These are phyloP conservation scores for Mesoclemmys tuberculata DNA, from an alignment of 2,113 vertebrate species.

Conservation along the genomic window DNA sequence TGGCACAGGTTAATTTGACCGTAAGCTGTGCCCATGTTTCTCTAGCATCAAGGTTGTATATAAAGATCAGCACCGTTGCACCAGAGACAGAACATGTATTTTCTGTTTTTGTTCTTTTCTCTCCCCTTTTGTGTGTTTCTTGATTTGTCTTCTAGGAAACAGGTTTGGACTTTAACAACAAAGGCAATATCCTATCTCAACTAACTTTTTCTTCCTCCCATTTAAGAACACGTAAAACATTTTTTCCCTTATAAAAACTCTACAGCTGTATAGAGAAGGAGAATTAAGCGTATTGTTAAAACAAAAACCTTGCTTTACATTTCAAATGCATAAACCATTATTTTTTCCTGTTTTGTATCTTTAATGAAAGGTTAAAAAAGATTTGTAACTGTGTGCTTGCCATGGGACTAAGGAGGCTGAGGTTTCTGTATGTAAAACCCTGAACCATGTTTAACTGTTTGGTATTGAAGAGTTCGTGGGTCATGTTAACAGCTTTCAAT, in stretches of 20 bases:
- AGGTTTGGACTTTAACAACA: background rate
- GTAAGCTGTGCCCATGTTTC: too few relatives aligned
- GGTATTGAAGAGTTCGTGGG: background rate
- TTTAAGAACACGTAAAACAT: background rate
- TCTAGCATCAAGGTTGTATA: too few relatives aligned
- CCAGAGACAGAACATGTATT: too few relatives aligned
- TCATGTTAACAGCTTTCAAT: background rate
- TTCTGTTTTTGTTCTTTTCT: too few relatives aligned
- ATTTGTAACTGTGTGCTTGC: background rate
- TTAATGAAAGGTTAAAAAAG: background rate
- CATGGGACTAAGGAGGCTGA: background rate
- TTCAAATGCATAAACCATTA: background rate
- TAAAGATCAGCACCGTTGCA: too few relatives aligned
- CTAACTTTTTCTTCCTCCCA: background rate
- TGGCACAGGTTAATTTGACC: too few relatives aligned
- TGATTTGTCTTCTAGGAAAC: too few relatives aligned
- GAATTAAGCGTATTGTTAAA: background rate
- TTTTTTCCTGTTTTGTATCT: background rate
- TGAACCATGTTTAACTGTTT: background rate
- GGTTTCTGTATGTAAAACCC: background rate
- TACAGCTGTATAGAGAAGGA: background rate
- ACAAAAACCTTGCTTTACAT: background rate
- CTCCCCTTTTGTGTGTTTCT: too few relatives aligned
- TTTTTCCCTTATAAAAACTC: background rate
- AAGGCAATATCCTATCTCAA: background rate